Evolutionary conservation across 2,797 vertebrate species (phyloP), one percentile per base, ranked within the genome.

Genomic region (Neostethus bicornis): DNA sequence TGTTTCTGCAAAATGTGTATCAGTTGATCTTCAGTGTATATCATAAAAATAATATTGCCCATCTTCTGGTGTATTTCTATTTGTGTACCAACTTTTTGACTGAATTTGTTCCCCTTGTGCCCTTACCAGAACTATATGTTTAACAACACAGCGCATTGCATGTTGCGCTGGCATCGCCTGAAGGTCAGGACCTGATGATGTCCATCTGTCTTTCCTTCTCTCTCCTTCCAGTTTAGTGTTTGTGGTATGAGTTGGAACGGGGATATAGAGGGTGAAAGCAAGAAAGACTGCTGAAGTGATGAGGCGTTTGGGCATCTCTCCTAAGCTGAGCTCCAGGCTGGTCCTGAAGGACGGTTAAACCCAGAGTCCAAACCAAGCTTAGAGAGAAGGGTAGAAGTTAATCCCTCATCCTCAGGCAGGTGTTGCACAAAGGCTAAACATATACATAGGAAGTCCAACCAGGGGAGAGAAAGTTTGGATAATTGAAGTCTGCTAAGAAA

Each of bases 351-450:
- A 88, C 83, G 46, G 75, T 67, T 84, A 81, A 86, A 85, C 85
- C 67, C 61, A 73, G 80, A 88, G 85, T 87, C 83, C 85, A 85
- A 83, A 80, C 84, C 60, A 46, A 59, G 81, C 75, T 85, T 70
- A 76, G 70, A 70, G 75, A 81, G 58, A 71, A 50, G 50, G 68
- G 54, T 74, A 62, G 71, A 79, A 85, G 84, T 85, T 91, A 91
- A 92, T 91, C 88, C 87, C 66, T 66, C 87, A 67, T 90, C 89
- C 89, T 85, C 69, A 70, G 85, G 86, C 87, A 83, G 80, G 85
- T 90, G 80, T 79, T 90, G 88, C 87, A 90, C 84, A 86, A 87
- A 88, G 90, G 85, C 89, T 92, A 91, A 92, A 90, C 90, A 91
- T 89, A 91, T 89, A 86, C 84, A 83, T 84, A 78, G 86, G 77